These are phyloP conservation scores for Amblyjoppa proteus DNA, from an alignment of 2,888 invertebrate species.

Conservation along the genomic window DNA sequence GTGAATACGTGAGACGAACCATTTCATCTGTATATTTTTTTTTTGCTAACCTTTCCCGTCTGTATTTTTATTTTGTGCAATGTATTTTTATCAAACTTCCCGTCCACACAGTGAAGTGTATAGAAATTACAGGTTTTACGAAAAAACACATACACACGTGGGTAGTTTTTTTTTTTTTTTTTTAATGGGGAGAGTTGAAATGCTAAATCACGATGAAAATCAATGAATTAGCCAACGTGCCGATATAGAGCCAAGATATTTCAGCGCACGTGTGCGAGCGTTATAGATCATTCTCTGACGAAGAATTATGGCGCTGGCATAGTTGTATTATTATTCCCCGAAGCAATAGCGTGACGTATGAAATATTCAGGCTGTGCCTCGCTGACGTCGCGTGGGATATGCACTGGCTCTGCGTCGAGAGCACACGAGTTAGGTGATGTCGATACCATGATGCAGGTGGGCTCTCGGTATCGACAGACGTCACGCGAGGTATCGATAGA, in stretches of 20 bases:
- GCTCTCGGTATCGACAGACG: constrained; percentile 11
- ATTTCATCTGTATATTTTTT: neutral
- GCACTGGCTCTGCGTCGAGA: neutral
- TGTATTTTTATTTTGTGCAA: neutral
- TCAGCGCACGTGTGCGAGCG: neutral
- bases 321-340: constrained; percentile 34
- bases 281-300: constrained; percentile 17
- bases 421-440: constrained; percentile 26
- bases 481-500: constrained; percentile 12
- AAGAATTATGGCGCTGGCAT: constrained; percentile 67
- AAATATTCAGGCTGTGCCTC: constrained; percentile 68
- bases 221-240: neutral
- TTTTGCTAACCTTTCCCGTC: neutral
- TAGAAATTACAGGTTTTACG: too few relatives aligned
- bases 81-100: too few relatives aligned
- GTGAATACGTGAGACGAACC: neutral
- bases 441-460: constrained; percentile 14
- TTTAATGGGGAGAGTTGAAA: neutral
- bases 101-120: too few relatives aligned
- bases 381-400: constrained; percentile 55
- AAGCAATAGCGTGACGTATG: constrained; percentile 58
- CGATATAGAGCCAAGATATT: neutral
- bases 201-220: constrained; percentile 3
- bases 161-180: neutral
- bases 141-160: neutral